Evolutionary conservation across 2,113 vertebrate species (phyloP).

Genomic region (Leptocoma aspasia): DNA sequence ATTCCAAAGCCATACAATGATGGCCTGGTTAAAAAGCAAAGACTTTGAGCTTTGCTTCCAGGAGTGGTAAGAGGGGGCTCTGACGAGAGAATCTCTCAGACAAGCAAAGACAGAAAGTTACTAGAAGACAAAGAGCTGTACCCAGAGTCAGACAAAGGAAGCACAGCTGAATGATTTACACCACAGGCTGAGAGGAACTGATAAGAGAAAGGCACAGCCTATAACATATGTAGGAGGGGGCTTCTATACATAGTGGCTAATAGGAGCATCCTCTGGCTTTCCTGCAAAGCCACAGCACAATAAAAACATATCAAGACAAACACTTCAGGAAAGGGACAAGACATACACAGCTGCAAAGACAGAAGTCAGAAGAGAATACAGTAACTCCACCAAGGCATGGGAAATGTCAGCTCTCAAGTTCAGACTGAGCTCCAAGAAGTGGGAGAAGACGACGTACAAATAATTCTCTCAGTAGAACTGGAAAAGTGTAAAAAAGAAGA

Average conservation of each 20-base stretch:
- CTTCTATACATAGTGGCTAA: background rate
- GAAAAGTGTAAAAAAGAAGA: background rate
- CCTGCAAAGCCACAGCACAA: background rate
- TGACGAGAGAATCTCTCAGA: background rate
- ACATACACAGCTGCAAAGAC: background rate
- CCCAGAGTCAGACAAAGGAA: background rate
- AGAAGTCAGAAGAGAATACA: background rate
- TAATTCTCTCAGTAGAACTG: background rate
- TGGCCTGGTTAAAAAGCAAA: background rate
- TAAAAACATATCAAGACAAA: background rate
- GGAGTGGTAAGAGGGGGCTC: background rate
- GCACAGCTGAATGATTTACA: background rate
- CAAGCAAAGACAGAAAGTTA: background rate
- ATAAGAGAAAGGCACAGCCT: background rate
- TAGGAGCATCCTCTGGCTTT: background rate
- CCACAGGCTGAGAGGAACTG: background rate
- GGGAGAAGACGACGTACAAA: background rate
- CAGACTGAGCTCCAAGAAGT: background rate
- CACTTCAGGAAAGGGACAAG: background rate
- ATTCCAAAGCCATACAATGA: background rate
- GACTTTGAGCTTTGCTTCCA: background rate
- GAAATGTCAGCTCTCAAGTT: background rate
- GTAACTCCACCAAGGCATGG: background rate
- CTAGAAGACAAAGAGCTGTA: background rate
- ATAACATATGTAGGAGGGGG: accelerated